Conservation (phyloP, 2,113 vertebrate species). For the Rana temporaria region DNA sequence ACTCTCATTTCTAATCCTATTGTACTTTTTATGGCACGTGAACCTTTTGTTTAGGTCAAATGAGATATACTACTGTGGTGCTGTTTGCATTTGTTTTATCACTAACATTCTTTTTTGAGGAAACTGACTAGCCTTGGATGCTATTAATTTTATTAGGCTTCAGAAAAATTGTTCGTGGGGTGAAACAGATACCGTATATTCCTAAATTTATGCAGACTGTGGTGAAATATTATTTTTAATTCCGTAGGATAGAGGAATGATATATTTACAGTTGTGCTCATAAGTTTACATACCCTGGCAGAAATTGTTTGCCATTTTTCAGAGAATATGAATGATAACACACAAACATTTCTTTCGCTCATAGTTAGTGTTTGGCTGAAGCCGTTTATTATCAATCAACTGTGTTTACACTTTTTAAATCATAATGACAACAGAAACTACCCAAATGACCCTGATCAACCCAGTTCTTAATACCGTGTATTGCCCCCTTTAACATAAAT, state of each 20-base stretch:
- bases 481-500: no score
- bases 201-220: neutral
- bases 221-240: neutral
- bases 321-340: no score
- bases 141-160: neutral
- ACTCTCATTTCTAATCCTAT: neutral
- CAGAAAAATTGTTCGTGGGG: neutral
- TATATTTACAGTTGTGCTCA: no score
- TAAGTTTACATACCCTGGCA: no score
- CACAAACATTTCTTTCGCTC: no score
- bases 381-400: no score
- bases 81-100: slow-evolving; percentile 31
- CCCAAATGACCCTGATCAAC: no score
- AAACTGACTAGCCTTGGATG: neutral
- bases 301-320: no score
- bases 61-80: neutral
- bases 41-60: slow-evolving; percentile 17
- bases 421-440: no score
- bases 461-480: no score
- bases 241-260: neutral
- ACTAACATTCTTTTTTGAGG: slow-evolving; percentile 24
- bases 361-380: no score
- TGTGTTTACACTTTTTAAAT: no score
- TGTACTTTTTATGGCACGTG: slow-evolving; percentile 16
- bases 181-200: slow-evolving; percentile 6